Evolutionary conservation across 2,113 vertebrate genomes (phyloP).

Genomic region (Leucosticte australis): DNA sequence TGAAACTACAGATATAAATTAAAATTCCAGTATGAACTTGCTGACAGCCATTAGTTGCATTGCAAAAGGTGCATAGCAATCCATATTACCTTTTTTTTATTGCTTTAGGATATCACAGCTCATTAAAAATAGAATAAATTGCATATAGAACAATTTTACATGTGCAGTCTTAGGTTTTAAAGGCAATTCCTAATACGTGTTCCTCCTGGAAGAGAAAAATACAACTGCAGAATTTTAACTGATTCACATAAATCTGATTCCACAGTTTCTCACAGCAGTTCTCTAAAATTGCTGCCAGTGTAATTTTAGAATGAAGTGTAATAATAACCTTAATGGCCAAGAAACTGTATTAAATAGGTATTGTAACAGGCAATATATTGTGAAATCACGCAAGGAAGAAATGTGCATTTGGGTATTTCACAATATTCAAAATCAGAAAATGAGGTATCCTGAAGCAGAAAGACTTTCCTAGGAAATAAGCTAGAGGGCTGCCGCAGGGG

Average conservation of each 20-base stretch:
- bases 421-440: not conserved
- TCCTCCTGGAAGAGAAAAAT: not conserved
- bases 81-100: not conserved
- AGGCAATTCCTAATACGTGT: not conserved
- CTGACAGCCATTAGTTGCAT: not conserved
- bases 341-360: not conserved
- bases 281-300: not conserved
- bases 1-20: not conserved
- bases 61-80: not conserved
- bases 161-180: not conserved
- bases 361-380: not conserved
- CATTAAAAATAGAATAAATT: not conserved
- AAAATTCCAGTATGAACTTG: not conserved
- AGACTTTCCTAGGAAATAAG: not conserved
- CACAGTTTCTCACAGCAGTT: not conserved
- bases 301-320: not conserved
- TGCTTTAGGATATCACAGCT: not conserved
- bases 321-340: not conserved
- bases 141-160: not conserved
- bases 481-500: not conserved
- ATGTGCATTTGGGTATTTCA: not conserved
- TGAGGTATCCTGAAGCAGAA: not conserved
- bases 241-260: not conserved
- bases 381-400: not conserved
- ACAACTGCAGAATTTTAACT: not conserved